Evolutionary conservation across 1,140 invertebrate species (phyloP).

Genomic region (Nasonia longicornis): DNA sequence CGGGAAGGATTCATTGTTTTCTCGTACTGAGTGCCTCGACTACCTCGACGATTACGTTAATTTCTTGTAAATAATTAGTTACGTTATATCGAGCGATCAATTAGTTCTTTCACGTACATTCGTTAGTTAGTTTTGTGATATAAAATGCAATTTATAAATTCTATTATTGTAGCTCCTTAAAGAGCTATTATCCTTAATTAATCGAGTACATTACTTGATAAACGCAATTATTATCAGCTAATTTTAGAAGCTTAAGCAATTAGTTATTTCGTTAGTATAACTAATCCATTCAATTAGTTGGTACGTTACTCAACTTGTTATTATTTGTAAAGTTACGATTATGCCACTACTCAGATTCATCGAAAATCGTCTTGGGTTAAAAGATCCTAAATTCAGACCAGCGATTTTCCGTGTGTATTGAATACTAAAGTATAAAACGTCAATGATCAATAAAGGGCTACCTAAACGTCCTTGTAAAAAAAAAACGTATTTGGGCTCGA

Average conservation of each 20-base stretch:
- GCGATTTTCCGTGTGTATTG: slow-evolving; percentile 32
- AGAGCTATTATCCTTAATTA: slow-evolving; percentile 35
- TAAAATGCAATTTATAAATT: slow-evolving; percentile 44
- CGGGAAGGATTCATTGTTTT: neutral
- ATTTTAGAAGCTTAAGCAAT: slow-evolving; percentile 35
- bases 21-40: slow-evolving; percentile 31
- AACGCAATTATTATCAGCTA: slow-evolving; percentile 34
- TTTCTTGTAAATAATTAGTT: slow-evolving; percentile 49
- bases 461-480: slow-evolving; percentile 22
- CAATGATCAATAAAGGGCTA: slow-evolving; percentile 12
- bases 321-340: slow-evolving; percentile 39
- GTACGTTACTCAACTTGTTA: slow-evolving; percentile 40
- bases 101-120: slow-evolving; percentile 42
- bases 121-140: slow-evolving; percentile 49
- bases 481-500: neutral
- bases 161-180: slow-evolving; percentile 39
- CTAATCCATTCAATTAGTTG: slow-evolving; percentile 36
- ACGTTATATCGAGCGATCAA: slow-evolving; percentile 45
- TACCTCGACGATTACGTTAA: slow-evolving; percentile 45
- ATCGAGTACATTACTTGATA: slow-evolving; percentile 36
- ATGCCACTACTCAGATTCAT: slow-evolving; percentile 35
- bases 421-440: slow-evolving; percentile 14
- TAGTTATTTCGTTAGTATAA: slow-evolving; percentile 45
- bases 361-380: slow-evolving; percentile 27
- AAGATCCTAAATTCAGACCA: slow-evolving; percentile 12